Conservation (phyloP, 2,113 vertebrate genomes). For the Amphiprion percula region DNA sequence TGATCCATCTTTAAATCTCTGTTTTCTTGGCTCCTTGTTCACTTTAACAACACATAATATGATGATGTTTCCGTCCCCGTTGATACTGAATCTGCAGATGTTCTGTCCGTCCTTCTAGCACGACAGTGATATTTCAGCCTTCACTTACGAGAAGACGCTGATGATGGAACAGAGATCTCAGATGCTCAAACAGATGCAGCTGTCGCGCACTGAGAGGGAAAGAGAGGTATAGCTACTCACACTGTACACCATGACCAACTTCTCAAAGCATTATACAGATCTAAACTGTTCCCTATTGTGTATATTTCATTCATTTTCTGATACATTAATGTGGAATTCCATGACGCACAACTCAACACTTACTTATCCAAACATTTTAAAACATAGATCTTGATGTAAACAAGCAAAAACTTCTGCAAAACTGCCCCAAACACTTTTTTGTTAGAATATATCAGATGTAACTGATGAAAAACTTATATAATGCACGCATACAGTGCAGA, state of each 20-base stretch:
- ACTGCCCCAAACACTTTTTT: neutral
- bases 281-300: neutral
- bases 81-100: neutral
- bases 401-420: too few species aligned
- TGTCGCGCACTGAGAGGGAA: slow-evolving; percentile 93
- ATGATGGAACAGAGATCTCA: slow-evolving; percentile 98
- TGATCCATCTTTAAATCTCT: neutral
- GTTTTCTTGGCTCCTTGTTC: neutral
- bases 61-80: neutral
- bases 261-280: neutral
- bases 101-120: slow-evolving; percentile 79
- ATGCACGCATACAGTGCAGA: neutral
- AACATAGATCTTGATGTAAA: too few species aligned
- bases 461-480: too few species aligned
- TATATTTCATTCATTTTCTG: neutral
- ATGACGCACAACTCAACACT: too few species aligned
- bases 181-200: slow-evolving; percentile 97
- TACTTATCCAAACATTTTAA: too few species aligned
- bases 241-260: neutral
- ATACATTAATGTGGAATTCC: neutral
- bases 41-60: neutral
- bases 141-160: slow-evolving; percentile 96
- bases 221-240: slow-evolving; percentile 87
- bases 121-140: slow-evolving; percentile 95
- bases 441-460: neutral